Percentiles rank a stretch among this genome's conserved stretches.
phyloP scores from a whole-genome alignment of 2,113 vertebrate genomes.

The Indri indri region DNA sequence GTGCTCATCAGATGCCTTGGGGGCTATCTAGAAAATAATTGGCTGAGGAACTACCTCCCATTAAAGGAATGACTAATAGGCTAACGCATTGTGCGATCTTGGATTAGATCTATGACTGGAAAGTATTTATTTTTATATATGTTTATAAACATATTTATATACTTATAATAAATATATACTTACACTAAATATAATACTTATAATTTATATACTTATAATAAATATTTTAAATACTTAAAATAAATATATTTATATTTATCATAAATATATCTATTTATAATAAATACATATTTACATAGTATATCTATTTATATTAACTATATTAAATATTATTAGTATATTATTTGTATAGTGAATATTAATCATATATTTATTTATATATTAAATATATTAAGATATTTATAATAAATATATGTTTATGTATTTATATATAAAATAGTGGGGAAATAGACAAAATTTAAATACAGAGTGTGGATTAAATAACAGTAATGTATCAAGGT shows the following conservation, averaged over 20 bases:
- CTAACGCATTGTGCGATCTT: neutral
- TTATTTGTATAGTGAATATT: no score
- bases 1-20: rapidly evolving
- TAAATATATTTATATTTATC: no score
- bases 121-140: neutral
- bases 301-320: no score
- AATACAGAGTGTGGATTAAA: neutral
- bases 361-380: no score
- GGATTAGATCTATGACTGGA: neutral
- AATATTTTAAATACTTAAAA: no score
- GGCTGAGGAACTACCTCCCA: neutral
- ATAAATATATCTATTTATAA: no score
- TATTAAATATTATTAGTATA: no score
- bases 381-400: no score
- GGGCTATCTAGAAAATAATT: neutral
- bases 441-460: neutral
- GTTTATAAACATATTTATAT: neutral
- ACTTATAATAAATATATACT: neutral
- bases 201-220: no score
- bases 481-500: neutral
- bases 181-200: no score
- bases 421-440: neutral
- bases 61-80: neutral
- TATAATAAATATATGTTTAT: neutral
- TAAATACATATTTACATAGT: no score